A percentile compares a stretch with the other conserved stretches of the same genome.
Conservation (phyloP, 2,113 vertebrate species). For the Tiliqua scincoides region DNA sequence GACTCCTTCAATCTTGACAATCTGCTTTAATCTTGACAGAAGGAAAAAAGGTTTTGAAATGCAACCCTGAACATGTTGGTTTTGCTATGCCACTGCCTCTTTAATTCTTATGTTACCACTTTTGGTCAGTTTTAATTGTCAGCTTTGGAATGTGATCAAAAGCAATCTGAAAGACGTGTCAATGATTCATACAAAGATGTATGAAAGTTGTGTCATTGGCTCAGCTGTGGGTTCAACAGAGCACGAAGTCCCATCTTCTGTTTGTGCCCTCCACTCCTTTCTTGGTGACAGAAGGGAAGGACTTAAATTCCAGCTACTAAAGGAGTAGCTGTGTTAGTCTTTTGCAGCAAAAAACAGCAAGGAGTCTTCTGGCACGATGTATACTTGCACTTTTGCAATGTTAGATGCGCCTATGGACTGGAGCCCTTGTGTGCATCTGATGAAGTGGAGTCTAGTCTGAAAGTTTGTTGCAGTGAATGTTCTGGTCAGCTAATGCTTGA, state of each 20-base stretch:
- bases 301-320: neutral
- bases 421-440: too few species aligned
- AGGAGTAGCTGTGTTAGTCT: too few species aligned
- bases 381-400: too few species aligned
- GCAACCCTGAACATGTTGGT: slow-evolving; percentile 53
- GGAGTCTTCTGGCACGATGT: too few species aligned
- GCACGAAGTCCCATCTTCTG: neutral
- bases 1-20: slow-evolving; percentile 71
- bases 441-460: too few species aligned
- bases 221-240: slow-evolving; percentile 53
- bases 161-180: too few species aligned
- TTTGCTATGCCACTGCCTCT: slow-evolving; percentile 65
- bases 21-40: slow-evolving; percentile 71
- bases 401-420: too few species aligned
- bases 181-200: too few species aligned
- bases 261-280: neutral
- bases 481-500: neutral
- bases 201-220: slow-evolving; percentile 76
- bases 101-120: slow-evolving; percentile 62
- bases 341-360: too few species aligned
- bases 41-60: neutral
- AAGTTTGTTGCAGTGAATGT: too few species aligned
- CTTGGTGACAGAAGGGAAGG: neutral
- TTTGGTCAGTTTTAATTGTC: slow-evolving; percentile 54
- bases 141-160: neutral